A percentile compares a stretch with the other conserved stretches of the same genome.
These are phyloP conservation scores for Montipora sp. DNA, from an alignment of 64 coral and sea anemone genomes.

Conservation along the genomic window DNA sequence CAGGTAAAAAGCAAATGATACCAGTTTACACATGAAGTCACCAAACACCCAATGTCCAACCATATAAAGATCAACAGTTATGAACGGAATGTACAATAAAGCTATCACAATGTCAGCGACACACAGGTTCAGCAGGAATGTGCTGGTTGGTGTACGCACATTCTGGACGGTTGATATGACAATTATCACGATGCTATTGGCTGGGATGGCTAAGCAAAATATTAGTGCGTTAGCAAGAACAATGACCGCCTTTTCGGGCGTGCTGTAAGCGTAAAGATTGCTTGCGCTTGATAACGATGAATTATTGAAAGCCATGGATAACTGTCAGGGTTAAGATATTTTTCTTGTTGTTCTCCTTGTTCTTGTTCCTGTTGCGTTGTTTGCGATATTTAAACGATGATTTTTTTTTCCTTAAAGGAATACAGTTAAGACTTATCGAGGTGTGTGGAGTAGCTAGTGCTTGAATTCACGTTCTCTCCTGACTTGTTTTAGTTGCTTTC, in stretches of 20 bases:
- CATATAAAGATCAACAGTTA: slow-evolving; percentile 72
- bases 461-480: no score
- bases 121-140: slow-evolving; percentile 84
- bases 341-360: no score
- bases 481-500: no score
- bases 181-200: slow-evolving; percentile 75
- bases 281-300: neutral
- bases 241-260: slow-evolving; percentile 51
- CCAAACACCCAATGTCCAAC: slow-evolving; percentile 78
- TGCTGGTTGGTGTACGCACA: slow-evolving; percentile 84
- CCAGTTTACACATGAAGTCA: slow-evolving; percentile 63
- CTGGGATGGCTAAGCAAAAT: slow-evolving; percentile 68
- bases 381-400: no score
- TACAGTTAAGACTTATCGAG: no score
- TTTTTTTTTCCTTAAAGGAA: neutral
- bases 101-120: slow-evolving; percentile 81
- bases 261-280: neutral
- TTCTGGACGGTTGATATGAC: slow-evolving; percentile 76
- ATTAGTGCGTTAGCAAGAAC: slow-evolving; percentile 48
- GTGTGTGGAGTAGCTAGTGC: no score
- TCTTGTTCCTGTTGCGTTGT: neutral
- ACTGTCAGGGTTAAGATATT: neutral
- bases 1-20: slow-evolving; percentile 64
- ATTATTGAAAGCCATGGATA: slow-evolving; percentile 16
- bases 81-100: slow-evolving; percentile 78